Conservation (phyloP, 1,140 invertebrate genomes). For the Cepaea nemoralis region DNA sequence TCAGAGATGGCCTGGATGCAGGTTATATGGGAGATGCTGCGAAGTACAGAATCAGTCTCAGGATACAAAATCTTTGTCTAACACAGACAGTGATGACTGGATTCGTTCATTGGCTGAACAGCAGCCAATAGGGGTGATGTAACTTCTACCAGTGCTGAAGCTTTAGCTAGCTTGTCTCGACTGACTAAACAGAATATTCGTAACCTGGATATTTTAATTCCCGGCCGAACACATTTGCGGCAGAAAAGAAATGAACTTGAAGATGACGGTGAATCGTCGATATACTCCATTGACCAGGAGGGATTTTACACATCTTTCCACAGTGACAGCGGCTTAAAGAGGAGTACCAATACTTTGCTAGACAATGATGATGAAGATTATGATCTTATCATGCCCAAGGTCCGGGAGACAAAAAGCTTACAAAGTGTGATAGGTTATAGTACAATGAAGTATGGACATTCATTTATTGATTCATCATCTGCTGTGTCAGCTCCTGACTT, state of each 20-base stretch:
- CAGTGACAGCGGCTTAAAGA: conserved; percentile 87
- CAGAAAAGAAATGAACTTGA: conserved; percentile 74
- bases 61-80: conserved; percentile 57
- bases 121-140: conserved; percentile 56
- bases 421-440: conserved; percentile 54
- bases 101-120: conserved; percentile 56
- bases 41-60: conserved; percentile 50
- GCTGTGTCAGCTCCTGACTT: conserved; percentile 19
- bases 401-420: conserved; percentile 52
- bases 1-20: conserved; percentile 52
- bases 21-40: conserved; percentile 57
- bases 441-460: conserved; percentile 57
- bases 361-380: conserved; percentile 53
- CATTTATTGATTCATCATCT: no score
- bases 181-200: conserved; percentile 63
- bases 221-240: conserved; percentile 39
- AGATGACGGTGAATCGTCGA: conserved; percentile 91
- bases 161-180: conserved; percentile 51
- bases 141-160: conserved; percentile 52
- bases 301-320: conserved; percentile 98
- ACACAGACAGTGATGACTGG: conserved; percentile 57
- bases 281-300: conserved; percentile 95
- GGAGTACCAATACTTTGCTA: conserved; percentile 55
- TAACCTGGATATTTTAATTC: conserved; percentile 60
- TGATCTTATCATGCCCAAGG: conserved; percentile 41